Conservation (phyloP, 2,113 vertebrate species). For the Pitta sordida region DNA sequence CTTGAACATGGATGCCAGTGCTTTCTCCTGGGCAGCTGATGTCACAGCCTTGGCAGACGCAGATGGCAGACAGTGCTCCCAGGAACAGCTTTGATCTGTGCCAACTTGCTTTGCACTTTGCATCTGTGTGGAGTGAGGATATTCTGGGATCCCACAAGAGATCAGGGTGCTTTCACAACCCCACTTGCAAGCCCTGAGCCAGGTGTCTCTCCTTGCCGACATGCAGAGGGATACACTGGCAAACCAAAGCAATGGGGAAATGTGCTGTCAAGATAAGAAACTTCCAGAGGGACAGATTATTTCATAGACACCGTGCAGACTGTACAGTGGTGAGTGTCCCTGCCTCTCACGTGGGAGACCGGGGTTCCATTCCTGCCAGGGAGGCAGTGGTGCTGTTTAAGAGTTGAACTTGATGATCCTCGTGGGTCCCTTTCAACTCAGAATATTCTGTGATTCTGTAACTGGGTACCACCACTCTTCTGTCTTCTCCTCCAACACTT, state of each 20-base stretch:
- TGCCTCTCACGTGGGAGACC: no score
- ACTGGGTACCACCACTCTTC: accelerated
- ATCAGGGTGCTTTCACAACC: not conserved
- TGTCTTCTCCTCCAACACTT: not conserved
- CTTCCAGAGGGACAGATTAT: not conserved
- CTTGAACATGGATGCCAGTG: not conserved
- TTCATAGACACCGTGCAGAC: not conserved
- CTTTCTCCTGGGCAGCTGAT: not conserved
- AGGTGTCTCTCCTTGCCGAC: accelerated
- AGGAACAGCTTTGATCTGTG: not conserved
- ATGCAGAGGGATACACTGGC: not conserved
- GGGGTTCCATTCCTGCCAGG: no score
- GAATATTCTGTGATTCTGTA: no score
- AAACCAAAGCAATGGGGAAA: accelerated
- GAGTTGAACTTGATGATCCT: no score
- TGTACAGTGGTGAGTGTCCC: no score
- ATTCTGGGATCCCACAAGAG: not conserved
- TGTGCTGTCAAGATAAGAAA: accelerated
- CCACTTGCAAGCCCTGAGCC: not conserved
- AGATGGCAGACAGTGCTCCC: not conserved
- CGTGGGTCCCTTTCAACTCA: no score
- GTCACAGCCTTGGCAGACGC: not conserved
- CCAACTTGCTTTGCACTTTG: not conserved
- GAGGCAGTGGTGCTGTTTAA: no score
- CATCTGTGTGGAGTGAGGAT: accelerated